phyloP scores from a whole-genome alignment of 2,113 vertebrate species.

The Hiodon alosoides region DNA sequence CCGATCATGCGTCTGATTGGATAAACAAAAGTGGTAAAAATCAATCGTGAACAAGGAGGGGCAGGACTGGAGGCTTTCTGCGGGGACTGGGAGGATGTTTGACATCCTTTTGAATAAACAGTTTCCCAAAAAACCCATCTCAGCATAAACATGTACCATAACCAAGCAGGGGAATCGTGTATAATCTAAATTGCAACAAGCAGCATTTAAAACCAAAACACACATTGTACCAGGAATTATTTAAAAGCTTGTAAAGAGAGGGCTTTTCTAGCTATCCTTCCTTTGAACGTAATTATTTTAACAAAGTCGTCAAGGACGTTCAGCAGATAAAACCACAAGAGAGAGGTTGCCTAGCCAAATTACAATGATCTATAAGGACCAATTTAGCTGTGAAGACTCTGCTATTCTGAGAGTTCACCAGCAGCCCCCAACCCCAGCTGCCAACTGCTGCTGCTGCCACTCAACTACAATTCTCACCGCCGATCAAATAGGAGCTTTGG shows the following conservation, averaged over 20 bases:
- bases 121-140: conserved; percentile 7
- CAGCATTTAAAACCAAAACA: not conserved
- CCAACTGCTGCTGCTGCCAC: not conserved
- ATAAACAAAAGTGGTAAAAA: not conserved
- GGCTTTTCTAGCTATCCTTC: not conserved
- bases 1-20: not conserved
- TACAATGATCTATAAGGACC: not conserved
- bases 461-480: not conserved
- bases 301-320: not conserved
- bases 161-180: conserved; percentile 10
- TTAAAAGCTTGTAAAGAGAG: not conserved
- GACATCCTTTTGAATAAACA: conserved; percentile 4
- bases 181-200: not conserved
- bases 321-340: not conserved
- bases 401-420: conserved; percentile 1
- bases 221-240: conserved; percentile 8
- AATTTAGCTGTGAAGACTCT: not conserved
- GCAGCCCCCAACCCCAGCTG: not conserved
- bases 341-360: not conserved
- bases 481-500: not conserved
- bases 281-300: conserved; percentile 3
- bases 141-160: conserved; percentile 15
- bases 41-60: conserved; percentile 1
- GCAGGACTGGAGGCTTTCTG: not conserved
- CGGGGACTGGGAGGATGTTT: not conserved